Conservation (phyloP, 53 echinoderm and acorn worm genomes). For the Echinometra lucunter region DNA sequence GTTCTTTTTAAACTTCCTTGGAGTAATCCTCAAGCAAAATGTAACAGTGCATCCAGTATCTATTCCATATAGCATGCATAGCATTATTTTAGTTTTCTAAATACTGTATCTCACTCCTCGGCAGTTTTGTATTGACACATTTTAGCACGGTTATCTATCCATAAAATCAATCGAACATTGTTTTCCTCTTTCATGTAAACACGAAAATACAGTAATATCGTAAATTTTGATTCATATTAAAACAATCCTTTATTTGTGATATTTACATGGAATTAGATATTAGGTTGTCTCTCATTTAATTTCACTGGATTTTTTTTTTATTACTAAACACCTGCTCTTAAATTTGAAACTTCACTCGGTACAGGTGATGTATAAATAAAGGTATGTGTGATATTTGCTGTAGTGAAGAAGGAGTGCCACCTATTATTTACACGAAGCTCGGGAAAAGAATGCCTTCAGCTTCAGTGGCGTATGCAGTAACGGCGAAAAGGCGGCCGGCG, state of each 20-base stretch:
- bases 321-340: not conserved
- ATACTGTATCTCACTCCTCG: too few species aligned
- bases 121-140: too few species aligned
- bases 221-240: too few species aligned
- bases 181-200: too few species aligned
- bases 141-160: too few species aligned
- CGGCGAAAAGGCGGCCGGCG: not conserved
- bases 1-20: not conserved
- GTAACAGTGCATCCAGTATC: not conserved
- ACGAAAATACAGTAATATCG: too few species aligned
- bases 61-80: not conserved
- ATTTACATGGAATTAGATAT: too few species aligned
- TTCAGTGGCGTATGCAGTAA: not conserved
- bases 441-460: not conserved
- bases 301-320: not conserved
- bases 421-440: not conserved
- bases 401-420: not conserved
- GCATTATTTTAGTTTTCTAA: too few species aligned
- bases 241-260: too few species aligned
- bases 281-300: not conserved
- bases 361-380: not conserved
- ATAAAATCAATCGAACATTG: too few species aligned
- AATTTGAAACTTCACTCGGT: not conserved
- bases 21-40: not conserved
- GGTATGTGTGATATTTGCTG: not conserved